phyloP scores from a whole-genome alignment of 2,888 invertebrate genomes.

The Orthosia incerta region DNA sequence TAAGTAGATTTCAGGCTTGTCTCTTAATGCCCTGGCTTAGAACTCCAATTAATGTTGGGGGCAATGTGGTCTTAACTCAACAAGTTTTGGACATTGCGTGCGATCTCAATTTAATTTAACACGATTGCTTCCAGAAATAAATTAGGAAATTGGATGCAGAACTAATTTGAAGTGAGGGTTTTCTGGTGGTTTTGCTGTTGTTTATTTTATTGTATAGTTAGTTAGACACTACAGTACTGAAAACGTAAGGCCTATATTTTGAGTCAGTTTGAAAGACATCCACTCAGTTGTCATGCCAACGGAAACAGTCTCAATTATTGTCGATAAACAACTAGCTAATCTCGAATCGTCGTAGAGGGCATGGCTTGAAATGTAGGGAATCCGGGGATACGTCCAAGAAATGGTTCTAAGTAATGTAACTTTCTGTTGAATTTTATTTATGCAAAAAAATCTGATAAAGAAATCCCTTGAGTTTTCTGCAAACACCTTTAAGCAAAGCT shows the following conservation, averaged over 20 bases:
- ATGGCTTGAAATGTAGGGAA: background rate
- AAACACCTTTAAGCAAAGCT: background rate
- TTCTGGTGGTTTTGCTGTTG: background rate
- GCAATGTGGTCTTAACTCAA: slow-evolving; percentile 45
- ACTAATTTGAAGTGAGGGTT: slow-evolving; percentile 27
- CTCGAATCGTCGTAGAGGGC: background rate
- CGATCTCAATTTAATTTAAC: slow-evolving; percentile 55
- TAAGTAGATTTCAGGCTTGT: slow-evolving; percentile 50
- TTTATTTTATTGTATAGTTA: background rate
- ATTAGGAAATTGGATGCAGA: slow-evolving; percentile 14
- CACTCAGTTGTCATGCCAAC: background rate
- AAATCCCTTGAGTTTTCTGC: background rate
- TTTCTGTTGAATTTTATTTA: background rate
- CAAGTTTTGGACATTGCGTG: slow-evolving; percentile 44
- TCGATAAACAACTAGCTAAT: background rate
- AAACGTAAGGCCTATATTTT: background rate
- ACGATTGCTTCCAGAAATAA: slow-evolving; percentile 31
- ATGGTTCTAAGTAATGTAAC: background rate
- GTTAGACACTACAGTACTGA: background rate
- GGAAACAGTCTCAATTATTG: background rate
- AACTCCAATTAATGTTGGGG: slow-evolving; percentile 54
- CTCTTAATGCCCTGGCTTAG: slow-evolving; percentile 45
- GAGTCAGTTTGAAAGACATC: background rate
- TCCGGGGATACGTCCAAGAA: background rate
- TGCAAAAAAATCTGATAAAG: background rate